Percentiles rank a stretch among this genome's conserved stretches.
Conservation (phyloP, 2,888 invertebrate species). For the Hartigia nigra region DNA sequence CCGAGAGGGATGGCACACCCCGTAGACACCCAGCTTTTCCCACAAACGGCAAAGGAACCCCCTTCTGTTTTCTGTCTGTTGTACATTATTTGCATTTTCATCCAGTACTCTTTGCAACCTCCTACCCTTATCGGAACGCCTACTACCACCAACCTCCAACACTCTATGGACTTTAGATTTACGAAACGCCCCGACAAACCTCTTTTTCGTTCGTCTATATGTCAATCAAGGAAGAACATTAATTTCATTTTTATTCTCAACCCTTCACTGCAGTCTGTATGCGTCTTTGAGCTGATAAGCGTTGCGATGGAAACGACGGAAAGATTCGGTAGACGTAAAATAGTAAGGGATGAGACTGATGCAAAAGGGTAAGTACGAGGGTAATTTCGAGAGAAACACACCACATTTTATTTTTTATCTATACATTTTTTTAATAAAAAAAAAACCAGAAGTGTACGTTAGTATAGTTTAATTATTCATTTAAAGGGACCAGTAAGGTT, state of each 20-base stretch:
- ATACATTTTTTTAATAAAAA: too few relatives aligned
- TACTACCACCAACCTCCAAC: background rate
- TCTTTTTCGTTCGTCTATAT: background rate
- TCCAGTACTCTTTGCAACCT: background rate
- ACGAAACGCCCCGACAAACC: background rate
- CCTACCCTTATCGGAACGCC: background rate
- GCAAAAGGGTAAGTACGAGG: too few relatives aligned
- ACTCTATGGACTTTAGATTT: background rate
- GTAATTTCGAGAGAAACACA: too few relatives aligned
- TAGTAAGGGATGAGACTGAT: background rate
- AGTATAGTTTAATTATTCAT: too few relatives aligned
- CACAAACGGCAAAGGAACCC: background rate
- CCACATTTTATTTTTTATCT: too few relatives aligned
- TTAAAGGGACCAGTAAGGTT: too few relatives aligned
- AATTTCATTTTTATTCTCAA: background rate
- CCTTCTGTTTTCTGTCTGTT: background rate
- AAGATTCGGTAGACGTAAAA: background rate
- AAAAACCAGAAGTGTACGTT: too few relatives aligned
- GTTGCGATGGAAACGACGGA: background rate
- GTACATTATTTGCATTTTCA: constrained; percentile 21
- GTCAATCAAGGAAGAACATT: background rate
- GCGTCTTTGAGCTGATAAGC: background rate
- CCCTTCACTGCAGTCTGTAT: background rate
- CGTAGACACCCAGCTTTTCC: background rate
- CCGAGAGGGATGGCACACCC: background rate